Base-by-base conservation (phyloP, 2,797 vertebrate genomes). In the Heterohyrax brucei region DNA sequence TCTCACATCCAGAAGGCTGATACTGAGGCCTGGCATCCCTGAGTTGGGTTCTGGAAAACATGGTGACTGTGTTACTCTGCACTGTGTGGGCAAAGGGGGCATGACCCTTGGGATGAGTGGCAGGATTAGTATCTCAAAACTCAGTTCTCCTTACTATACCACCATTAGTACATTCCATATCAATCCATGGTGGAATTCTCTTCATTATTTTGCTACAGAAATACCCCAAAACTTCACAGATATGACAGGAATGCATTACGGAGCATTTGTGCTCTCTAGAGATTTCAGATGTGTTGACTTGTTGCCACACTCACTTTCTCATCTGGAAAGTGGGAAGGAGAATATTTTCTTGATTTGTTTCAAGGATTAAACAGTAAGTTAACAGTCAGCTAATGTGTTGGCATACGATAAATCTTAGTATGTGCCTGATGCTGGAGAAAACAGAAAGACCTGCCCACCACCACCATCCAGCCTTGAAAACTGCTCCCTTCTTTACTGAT, bases 241-340 rank as follows among this genome's bases (percentile, higher is more conserved):
- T 22, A 22, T 64, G 24, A 30, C 66, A 80, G 21, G 18, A 24
- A 44, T 64, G 4, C n/a, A 26, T 48, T 76, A 39, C 66, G 1
- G 64, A 92, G 26, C 53, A 89, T 30, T 4, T 88, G 44, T 80
- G 44, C 83, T 77, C 70, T 94, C 46, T 78, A 53, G 5, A 81
- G 70, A 64, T 21, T 50, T 33, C 14, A 75, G 21, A 73, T 21
- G 16, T 39, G 39, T 21, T 73, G 18, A 68, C n/a, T 6, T 8
- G 39, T 9, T 7, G 62, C 12, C 6, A n/a, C 10, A 56, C 3
- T 56, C 12, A 16, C 30, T 61, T 89, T 61, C 10, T 64, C 5
- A 33, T 18, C 33, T 89, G 56, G 30, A 18, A 26, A 91, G 7
- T 3, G 16, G 72, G 50, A 94, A 21, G 33, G 53, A 76, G 50